These are phyloP conservation scores for Ascaphus truei DNA, from an alignment of 2,113 vertebrate species.

Conservation along the genomic window DNA sequence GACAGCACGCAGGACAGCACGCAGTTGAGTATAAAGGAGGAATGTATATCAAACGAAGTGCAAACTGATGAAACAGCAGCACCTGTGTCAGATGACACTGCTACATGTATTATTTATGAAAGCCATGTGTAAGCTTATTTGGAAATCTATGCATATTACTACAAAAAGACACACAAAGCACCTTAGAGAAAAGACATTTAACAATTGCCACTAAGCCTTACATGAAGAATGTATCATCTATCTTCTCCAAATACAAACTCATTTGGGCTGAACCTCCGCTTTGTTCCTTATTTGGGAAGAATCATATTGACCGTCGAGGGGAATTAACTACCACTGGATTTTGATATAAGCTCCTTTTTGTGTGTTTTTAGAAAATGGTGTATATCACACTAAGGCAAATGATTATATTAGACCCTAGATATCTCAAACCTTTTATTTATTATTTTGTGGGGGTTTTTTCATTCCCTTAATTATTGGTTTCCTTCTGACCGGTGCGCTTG, in stretches of 20 bases:
- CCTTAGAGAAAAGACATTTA: constrained; percentile 57
- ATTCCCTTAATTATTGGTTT: neutral
- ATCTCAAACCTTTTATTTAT: constrained; percentile 6
- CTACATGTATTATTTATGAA: constrained; percentile 80
- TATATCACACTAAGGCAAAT: neutral
- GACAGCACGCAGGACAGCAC: constrained; percentile 54
- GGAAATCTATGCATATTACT: constrained; percentile 71
- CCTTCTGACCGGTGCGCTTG: neutral
- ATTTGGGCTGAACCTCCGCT: neutral
- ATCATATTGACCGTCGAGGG: neutral
- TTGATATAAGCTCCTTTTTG: neutral
- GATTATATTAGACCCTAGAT: neutral
- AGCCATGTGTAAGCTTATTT: constrained; percentile 85
- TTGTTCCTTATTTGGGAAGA: neutral
- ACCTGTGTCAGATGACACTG: constrained; percentile 43
- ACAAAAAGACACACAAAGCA: constrained; percentile 64
- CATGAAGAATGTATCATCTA: constrained; percentile 59
- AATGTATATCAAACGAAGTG: constrained; percentile 39
- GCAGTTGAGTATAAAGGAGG: constrained; percentile 53
- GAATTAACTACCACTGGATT: neutral
- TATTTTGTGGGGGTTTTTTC: constrained; percentile 7
- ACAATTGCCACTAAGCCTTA: constrained; percentile 72
- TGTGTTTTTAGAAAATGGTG: neutral
- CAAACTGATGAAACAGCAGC: constrained; percentile 38
- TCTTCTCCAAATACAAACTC: neutral